Base-by-base conservation (phyloP, 2,113 vertebrate genomes). In the Cyanocitta stelleri region DNA sequence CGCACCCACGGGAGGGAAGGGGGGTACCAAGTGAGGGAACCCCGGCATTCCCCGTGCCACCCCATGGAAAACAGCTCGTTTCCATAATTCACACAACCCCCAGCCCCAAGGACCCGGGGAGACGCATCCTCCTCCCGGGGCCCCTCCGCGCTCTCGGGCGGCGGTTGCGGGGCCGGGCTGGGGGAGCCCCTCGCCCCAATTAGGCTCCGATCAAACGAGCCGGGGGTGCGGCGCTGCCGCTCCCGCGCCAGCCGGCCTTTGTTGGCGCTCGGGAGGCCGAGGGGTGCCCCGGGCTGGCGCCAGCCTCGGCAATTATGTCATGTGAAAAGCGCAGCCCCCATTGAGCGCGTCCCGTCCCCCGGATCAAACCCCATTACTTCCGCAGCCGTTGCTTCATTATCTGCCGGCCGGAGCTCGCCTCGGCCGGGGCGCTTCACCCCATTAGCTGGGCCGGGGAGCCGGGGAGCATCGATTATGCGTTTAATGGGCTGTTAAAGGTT, bases 281-380 rank as follows among this genome's bases (percentile, higher is more conserved):
- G 96, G 95, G 93, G 87, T 58, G 89, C 91, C 96, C 87, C 71
- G 94, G 93, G 89, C 97, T 98, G 98, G 98, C 98, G 98, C 98
- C 98, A 90, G 95, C 96, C 78, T 82, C 78, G 75, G 92, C 95
- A 98, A 98, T 98, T 98, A 98, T 98, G 95, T 94, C 95, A 85
- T 90, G 93, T 86, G 94, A 94, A 94, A 91, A 56, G 83, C 97
- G 97, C 98, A 97, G 97, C 97, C 98, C 98, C 98, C 97, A 98
- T 98, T 98, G 97, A 98, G 98, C 93, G 98, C 46, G 73, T 97
- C 97, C 93, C 98, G 95, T 97, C 98, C 98, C 92, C 76, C 15
- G 73, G 85, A 87, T 98, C 98, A 98, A 98, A 98, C 97, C 98
- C 98, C 97, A 98, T 99, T 99, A 98, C 98, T 99, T 98, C 98